Evolutionary conservation across 1,140 invertebrate genomes (phyloP).

Genomic region (Drosophila sechellia): DNA sequence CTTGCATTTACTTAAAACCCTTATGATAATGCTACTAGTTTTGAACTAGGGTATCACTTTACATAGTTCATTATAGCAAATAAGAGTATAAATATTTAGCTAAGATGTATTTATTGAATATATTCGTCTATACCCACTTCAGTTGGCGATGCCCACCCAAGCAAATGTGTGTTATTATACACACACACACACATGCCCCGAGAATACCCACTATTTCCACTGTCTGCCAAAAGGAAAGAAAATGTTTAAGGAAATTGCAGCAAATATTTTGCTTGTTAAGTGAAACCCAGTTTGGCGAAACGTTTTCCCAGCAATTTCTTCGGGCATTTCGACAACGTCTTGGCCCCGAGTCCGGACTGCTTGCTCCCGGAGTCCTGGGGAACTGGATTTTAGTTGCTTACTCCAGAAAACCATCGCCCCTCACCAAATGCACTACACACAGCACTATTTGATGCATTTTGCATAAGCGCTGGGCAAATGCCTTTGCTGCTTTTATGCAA

Average conservation of each 20-base stretch:
- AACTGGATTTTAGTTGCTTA: constrained; percentile 58
- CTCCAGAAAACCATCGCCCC: constrained; percentile 25
- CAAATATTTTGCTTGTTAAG: constrained; percentile 83
- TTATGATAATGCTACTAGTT: neutral
- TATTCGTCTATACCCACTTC: constrained; percentile 10
- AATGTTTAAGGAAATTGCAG: constrained; percentile 82
- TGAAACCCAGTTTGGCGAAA: constrained; percentile 78
- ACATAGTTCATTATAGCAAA: neutral
- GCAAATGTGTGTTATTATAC: constrained; percentile 64
- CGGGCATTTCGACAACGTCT: constrained; percentile 71
- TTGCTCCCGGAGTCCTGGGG: constrained; percentile 10
- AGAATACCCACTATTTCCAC: constrained; percentile 7
- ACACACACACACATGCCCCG: constrained; percentile 30
- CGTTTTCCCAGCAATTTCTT: constrained; percentile 68
- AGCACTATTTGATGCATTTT: constrained; percentile 72
- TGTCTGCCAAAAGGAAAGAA: constrained; percentile 55
- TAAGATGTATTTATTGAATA: no score
- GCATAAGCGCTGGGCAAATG: constrained; percentile 80
- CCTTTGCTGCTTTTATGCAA: constrained; percentile 82
- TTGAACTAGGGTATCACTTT: neutral
- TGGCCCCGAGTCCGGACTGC: constrained; percentile 4
- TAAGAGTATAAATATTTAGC: neutral
- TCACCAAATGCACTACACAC: neutral
- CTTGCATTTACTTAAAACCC: neutral
- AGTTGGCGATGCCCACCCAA: constrained; percentile 30